These are phyloP conservation scores for Hiodon tergisus DNA, from an alignment of 2,113 vertebrate genomes.

Conservation along the genomic window DNA sequence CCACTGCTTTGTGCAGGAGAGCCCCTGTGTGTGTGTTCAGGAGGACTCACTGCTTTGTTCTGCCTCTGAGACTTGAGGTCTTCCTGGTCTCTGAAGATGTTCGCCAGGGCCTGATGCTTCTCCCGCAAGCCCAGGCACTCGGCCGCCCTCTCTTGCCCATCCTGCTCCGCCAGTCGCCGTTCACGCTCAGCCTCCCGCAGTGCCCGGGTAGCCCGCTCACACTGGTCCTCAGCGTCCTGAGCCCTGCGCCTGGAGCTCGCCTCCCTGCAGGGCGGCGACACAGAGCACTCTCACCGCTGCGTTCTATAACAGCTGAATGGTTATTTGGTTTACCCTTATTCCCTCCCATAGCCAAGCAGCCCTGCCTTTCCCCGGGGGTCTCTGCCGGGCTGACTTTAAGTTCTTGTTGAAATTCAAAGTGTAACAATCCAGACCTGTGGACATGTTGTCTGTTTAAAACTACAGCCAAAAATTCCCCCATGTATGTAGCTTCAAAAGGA, in stretches of 20 bases:
- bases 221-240: constrained; percentile 46
- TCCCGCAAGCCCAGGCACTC: constrained; percentile 57
- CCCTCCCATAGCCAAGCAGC: too few relatives aligned
- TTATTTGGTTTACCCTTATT: too few relatives aligned
- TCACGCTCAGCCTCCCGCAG: constrained; percentile 51
- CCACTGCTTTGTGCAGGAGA: not conserved
- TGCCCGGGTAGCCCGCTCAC: constrained; percentile 38
- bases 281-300: not conserved
- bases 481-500: too few relatives aligned
- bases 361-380: too few relatives aligned
- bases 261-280: constrained; percentile 42
- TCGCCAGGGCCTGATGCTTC: constrained; percentile 48
- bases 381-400: too few relatives aligned
- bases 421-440: too few relatives aligned
- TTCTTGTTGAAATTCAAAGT: too few relatives aligned
- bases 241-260: constrained; percentile 40
- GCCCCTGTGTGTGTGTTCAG: not conserved
- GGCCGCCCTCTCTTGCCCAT: constrained; percentile 46
- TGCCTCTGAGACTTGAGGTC: constrained; percentile 56
- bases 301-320: too few relatives aligned
- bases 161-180: constrained; percentile 41
- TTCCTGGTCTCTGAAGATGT: constrained; percentile 47
- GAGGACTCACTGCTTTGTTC: constrained; percentile 56
- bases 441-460: too few relatives aligned
- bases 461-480: too few relatives aligned